Base-by-base conservation (phyloP, 2,113 vertebrate species). In the Tragelaphus imberbis region DNA sequence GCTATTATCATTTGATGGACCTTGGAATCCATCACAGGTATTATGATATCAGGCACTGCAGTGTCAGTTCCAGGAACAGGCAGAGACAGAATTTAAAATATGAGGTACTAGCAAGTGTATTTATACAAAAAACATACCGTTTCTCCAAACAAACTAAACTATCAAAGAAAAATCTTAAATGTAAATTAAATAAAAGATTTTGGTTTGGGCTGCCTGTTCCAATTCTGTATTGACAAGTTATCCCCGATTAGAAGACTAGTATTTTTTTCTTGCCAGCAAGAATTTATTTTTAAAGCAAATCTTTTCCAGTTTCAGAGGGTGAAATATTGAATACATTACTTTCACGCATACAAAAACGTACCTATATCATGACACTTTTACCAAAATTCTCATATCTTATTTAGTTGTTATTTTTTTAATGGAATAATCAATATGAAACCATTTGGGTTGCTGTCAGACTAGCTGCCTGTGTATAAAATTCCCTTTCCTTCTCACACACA, bases 361-460 rank as follows among this genome's bases (percentile, higher is more conserved):
- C 96, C 92, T 85, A 0, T 65, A 61, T 84, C 0, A 1, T 49
- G 51, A 81, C 86, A 95, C 86, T 97, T 96, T 71, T 90, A 80
- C 47, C 97, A 95, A 96, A 53, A 90, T 44, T 10, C 96, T 97
- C 95, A 96, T 98, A 68, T 95, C 93, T 97, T 87, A 90, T 95
- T 97, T 97, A 97, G 98, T 90, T 97, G 75, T 92, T 98, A 68
- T 94, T 91, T 19, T 47, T 96, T 84, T 98, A 97, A 82, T 91
- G 85, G 98, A 97, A 82, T 97, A 95, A 98, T 97, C 97, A 96
- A 96, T 98, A 95, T 65, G 68, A 95, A 97, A 33, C 84, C n/a
- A 16, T 93, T 94, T 81, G n/a, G 90, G 33, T 85, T 81, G 84
- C 44, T 97, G 63, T 97, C 95, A 98, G 91, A 90, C 75, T 84